phyloP scores from a whole-genome alignment of 2,113 vertebrate genomes.

The Lophius piscatorius region DNA sequence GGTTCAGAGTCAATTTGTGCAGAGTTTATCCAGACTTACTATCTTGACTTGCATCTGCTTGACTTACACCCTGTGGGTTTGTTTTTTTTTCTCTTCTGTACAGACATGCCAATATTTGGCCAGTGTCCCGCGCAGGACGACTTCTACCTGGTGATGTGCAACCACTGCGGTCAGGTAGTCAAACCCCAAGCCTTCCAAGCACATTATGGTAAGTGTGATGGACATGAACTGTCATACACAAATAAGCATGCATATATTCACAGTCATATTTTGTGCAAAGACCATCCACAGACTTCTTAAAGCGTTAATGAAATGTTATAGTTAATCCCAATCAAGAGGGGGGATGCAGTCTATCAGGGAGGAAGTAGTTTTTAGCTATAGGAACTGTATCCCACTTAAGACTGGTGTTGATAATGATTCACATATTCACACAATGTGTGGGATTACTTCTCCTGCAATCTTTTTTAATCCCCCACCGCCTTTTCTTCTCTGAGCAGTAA shows the following conservation, averaged over 20 bases:
- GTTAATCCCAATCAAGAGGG: not conserved
- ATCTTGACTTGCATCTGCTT: conserved; percentile 18
- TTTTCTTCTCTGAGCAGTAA: conserved; percentile 30
- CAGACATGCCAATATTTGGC: conserved; percentile 97
- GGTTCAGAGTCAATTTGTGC: too few relatives aligned
- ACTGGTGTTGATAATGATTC: conserved; percentile 10
- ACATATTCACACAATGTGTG: conserved; percentile 25
- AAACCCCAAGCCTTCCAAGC: conserved; percentile 99
- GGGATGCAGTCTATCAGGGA: not conserved
- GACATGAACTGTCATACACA: not conserved
- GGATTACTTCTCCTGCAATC: not conserved
- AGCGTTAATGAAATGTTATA: not conserved
- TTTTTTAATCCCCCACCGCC: conserved; percentile 4
- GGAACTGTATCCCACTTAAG: too few relatives aligned
- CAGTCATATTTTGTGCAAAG: not conserved
- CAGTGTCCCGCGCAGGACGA: conserved; percentile 98
- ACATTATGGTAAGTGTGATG: conserved; percentile 93
- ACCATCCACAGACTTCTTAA: not conserved
- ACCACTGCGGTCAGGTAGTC: conserved; percentile 96
- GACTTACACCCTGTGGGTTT: conserved; percentile 24
- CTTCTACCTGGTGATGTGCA: conserved; percentile 99
- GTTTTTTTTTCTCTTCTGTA: conserved; percentile 23
- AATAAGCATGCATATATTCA: not conserved
- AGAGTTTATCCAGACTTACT: too few relatives aligned
- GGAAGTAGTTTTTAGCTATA: not conserved